phyloP scores from a whole-genome alignment of 2,888 invertebrate species.

The Galerucella calmariensis region DNA sequence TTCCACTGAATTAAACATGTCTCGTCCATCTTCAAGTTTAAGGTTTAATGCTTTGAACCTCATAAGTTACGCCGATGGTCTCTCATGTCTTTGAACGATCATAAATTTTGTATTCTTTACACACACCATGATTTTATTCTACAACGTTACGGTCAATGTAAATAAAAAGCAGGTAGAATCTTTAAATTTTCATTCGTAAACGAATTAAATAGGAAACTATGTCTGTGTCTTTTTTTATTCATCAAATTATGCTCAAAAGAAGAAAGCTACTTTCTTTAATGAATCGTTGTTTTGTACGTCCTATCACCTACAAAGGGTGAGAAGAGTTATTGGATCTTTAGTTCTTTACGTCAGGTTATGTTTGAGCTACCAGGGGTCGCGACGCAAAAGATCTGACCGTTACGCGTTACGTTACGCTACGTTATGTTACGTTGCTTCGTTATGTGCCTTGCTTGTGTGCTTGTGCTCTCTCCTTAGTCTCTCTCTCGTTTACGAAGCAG shows the following conservation, averaged over 20 bases:
- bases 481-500: no score
- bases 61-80: conserved; percentile 52
- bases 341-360: no score
- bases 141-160: conserved; percentile 38
- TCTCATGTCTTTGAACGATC: conserved; percentile 61
- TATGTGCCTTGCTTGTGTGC: no score
- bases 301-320: no score
- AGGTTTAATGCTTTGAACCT: conserved; percentile 58
- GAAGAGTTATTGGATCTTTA: no score
- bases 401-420: no score
- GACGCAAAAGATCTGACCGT: no score
- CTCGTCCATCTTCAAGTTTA: conserved; percentile 56
- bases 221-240: background rate
- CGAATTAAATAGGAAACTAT: background rate
- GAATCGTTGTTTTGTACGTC: background rate
- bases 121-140: conserved; percentile 40
- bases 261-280: background rate
- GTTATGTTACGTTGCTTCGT: no score
- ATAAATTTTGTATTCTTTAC: conserved; percentile 58
- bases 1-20: conserved; percentile 58
- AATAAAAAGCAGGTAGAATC: conserved; percentile 23
- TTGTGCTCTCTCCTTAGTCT: no score
- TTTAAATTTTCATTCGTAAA: background rate
- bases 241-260: background rate
- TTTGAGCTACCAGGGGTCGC: no score